Evolutionary conservation across 2,797 vertebrate species (phyloP).

Genomic region (Halcyon smyrnensis): DNA sequence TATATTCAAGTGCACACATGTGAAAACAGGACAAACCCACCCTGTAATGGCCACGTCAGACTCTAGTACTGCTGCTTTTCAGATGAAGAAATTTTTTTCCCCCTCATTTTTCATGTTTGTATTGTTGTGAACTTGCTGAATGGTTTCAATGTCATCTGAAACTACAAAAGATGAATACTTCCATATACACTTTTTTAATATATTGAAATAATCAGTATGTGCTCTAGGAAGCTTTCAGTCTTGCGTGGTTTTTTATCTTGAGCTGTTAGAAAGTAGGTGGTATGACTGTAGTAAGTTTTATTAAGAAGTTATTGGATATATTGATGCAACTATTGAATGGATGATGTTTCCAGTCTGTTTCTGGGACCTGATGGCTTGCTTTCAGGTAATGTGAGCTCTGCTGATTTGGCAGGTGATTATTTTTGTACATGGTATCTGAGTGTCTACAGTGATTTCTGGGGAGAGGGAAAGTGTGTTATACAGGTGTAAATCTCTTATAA

Average conservation of each 20-base stretch:
- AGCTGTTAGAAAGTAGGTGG: not conserved
- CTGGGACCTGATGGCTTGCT: not conserved
- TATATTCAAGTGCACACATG: not conserved
- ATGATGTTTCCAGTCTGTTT: not conserved
- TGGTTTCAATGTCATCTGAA: not conserved
- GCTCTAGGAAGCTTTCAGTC: not conserved
- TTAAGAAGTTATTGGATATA: not conserved
- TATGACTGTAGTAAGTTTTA: not conserved
- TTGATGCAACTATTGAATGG: not conserved
- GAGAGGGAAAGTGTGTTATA: not conserved
- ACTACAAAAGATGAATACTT: not conserved
- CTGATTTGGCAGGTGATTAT: not conserved
- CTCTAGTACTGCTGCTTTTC: not conserved
- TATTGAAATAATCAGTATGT: not conserved
- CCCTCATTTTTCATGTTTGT: not conserved
- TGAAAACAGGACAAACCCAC: not conserved
- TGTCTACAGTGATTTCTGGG: not conserved
- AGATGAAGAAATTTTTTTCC: not conserved
- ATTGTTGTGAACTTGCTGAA: not conserved
- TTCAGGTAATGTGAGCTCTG: not conserved
- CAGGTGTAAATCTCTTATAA: not conserved
- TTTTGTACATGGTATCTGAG: not conserved
- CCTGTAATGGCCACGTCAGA: not conserved
- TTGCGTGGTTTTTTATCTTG: not conserved
- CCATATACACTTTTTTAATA: not conserved